A percentile compares a stretch with the other conserved stretches of the same genome.
Conservation (phyloP, 2,797 vertebrate genomes). For the Galagoides demidoff region DNA sequence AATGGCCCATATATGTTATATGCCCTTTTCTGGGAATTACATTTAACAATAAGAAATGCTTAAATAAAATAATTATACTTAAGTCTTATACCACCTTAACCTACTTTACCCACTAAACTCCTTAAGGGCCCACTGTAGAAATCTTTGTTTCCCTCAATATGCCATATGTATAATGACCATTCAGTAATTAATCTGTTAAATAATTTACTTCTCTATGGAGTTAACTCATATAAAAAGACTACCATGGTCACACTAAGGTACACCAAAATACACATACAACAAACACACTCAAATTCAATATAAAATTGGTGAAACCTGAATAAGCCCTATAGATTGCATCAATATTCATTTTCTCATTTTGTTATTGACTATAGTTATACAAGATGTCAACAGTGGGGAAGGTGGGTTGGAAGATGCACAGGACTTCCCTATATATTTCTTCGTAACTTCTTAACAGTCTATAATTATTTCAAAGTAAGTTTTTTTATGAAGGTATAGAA, state of each 20-base stretch:
- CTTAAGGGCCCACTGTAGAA: background rate
- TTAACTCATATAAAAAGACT: conserved; percentile 30
- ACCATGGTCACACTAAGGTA: background rate
- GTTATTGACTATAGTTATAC: background rate
- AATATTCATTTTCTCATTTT: background rate
- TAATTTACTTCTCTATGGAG: background rate
- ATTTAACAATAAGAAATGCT: background rate
- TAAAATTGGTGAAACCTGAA: background rate
- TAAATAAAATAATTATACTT: conserved; percentile 18
- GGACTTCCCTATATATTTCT: background rate
- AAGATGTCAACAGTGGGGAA: background rate
- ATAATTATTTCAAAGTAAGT: conserved; percentile 26
- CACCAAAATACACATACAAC: background rate
- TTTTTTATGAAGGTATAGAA: background rate
- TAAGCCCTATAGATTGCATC: background rate
- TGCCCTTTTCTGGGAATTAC: background rate
- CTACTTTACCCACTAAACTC: background rate
- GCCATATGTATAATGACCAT: background rate
- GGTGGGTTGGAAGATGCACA: background rate
- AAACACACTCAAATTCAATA: background rate
- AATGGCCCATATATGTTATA: background rate
- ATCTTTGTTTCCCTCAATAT: background rate
- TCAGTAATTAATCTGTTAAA: conserved; percentile 29
- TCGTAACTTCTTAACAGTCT: background rate
- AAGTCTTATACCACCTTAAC: background rate